Evolutionary conservation across 1,140 invertebrate species (phyloP).

Genomic region (Brachionus asplanchnoidis): DNA sequence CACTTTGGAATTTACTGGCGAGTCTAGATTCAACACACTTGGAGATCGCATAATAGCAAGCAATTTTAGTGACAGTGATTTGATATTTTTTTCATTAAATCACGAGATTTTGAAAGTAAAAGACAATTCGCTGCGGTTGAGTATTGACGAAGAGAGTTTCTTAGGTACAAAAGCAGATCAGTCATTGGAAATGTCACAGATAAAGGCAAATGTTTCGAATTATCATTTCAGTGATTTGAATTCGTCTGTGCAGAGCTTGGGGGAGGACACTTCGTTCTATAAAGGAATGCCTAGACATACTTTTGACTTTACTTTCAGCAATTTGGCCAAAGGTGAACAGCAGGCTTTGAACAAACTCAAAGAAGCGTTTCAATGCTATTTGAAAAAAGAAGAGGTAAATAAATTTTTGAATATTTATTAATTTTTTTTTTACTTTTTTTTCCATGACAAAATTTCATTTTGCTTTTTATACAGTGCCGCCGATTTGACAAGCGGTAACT

Average conservation of each 20-base stretch:
- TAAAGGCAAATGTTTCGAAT: not conserved
- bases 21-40: constrained; percentile 29
- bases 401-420: not conserved
- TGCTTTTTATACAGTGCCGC: too few species aligned
- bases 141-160: constrained; percentile 28
- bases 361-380: constrained; percentile 31
- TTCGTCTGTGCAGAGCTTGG: constrained; percentile 7
- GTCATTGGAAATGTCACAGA: not conserved
- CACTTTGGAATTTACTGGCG: constrained; percentile 24
- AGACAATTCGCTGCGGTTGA: constrained; percentile 20
- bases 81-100: constrained; percentile 32
- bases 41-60: constrained; percentile 30
- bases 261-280: not conserved
- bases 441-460: too few species aligned
- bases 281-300: not conserved
- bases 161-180: not conserved
- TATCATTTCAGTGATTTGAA: not conserved
- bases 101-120: constrained; percentile 28
- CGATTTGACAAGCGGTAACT: too few species aligned
- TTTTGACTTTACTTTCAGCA: constrained; percentile 36
- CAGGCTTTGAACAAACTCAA: not conserved
- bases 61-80: constrained; percentile 27
- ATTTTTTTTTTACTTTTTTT: too few species aligned
- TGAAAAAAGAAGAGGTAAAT: constrained; percentile 37
- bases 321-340: not conserved